These are phyloP conservation scores for Naso thynnoides DNA, from an alignment of 2,797 vertebrate genomes.

Conservation along the genomic window DNA sequence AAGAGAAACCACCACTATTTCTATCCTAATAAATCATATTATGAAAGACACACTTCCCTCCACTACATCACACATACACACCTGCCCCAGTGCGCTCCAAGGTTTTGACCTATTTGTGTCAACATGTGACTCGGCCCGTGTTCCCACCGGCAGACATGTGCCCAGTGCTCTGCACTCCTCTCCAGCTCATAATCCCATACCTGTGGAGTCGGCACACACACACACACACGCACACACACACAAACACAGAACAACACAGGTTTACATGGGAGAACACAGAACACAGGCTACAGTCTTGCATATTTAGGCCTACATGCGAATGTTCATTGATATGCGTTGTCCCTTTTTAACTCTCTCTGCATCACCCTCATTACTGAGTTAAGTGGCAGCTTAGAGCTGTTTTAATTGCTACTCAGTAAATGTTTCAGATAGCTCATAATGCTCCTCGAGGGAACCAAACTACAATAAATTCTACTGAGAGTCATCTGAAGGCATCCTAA, in stretches of 20 bases:
- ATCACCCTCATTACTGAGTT: slow-evolving; percentile 25
- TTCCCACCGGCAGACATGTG: slow-evolving; percentile 93
- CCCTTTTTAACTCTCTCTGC: no score
- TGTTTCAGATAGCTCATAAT: slow-evolving; percentile 30
- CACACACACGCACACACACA: slow-evolving; percentile 17
- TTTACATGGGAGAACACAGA: no score
- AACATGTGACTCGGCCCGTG: slow-evolving; percentile 94
- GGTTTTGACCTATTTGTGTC: slow-evolving; percentile 96
- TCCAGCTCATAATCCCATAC: slow-evolving; percentile 95
- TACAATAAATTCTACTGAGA: slow-evolving; percentile 19
- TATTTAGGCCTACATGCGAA: no score
- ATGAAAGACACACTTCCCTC: neutral
- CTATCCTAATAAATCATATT: neutral
- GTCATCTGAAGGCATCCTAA: slow-evolving; percentile 10
- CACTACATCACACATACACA: slow-evolving; percentile 66
- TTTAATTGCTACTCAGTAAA: slow-evolving; percentile 37
- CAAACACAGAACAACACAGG: neutral
- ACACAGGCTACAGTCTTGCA: no score
- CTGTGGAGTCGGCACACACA: slow-evolving; percentile 77
- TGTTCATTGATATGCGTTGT: no score
- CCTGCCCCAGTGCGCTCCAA: slow-evolving; percentile 98
- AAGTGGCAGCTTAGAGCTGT: slow-evolving; percentile 41
- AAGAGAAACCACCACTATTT: neutral
- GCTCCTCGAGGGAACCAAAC: slow-evolving; percentile 17
- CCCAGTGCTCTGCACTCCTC: slow-evolving; percentile 95